Conservation (phyloP, 2,113 vertebrate species). For the Phylloscopus whistleri region DNA sequence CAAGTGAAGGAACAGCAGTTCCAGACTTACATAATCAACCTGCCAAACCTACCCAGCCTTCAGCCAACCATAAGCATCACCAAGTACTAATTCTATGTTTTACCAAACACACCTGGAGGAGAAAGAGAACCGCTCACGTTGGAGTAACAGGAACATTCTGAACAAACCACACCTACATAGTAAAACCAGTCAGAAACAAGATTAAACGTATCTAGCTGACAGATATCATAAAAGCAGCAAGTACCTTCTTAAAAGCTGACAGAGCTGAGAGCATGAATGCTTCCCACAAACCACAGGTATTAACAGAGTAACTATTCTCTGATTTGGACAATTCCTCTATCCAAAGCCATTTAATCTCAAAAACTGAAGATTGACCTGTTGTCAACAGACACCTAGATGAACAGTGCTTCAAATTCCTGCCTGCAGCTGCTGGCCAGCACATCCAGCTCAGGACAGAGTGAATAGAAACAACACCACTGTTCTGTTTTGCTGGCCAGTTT, state of each 20-base stretch:
- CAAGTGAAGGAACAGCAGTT: background rate
- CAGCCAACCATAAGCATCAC: slow-evolving; percentile 39
- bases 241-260: background rate
- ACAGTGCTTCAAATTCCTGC: background rate
- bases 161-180: background rate
- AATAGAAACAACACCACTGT: background rate
- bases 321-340: background rate
- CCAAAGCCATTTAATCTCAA: background rate
- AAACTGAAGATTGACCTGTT: background rate
- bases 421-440: background rate
- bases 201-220: background rate
- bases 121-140: background rate
- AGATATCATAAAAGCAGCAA: background rate
- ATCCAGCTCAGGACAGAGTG: background rate
- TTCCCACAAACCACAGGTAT: background rate
- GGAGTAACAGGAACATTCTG: background rate
- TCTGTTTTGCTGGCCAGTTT: background rate
- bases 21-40: slow-evolving; percentile 12
- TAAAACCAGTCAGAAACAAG: background rate
- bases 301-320: background rate
- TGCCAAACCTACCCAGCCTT: slow-evolving; percentile 31
- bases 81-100: background rate
- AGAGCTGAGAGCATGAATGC: background rate
- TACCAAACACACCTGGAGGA: slow-evolving; percentile 12
- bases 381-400: background rate